Evolutionary conservation across 2,888 invertebrate species (phyloP).

Genomic region (Tipula lateralis): DNA sequence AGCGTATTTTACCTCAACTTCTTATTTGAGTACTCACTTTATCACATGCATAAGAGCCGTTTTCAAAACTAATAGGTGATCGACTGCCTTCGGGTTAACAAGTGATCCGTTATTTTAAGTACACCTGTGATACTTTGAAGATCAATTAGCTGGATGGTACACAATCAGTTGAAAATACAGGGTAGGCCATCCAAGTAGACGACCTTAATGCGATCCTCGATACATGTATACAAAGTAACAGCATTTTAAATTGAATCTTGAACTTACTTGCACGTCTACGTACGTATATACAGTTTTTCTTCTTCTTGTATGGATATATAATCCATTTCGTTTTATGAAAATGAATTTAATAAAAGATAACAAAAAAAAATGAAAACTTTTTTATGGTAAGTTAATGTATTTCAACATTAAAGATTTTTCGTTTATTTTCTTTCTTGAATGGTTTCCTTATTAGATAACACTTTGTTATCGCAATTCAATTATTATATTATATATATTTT

Average conservation of each 20-base stretch:
- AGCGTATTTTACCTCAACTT: no score
- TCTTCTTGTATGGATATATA: not conserved
- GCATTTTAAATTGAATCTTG: not conserved
- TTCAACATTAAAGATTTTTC: not conserved
- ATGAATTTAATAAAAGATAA: constrained; percentile 3
- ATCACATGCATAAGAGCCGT: no score
- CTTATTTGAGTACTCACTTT: no score
- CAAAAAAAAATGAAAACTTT: not conserved
- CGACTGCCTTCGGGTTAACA: no score
- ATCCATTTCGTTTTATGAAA: constrained; percentile 11
- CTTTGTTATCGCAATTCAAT: constrained; percentile 24
- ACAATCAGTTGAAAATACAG: no score
- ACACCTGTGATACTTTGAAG: no score
- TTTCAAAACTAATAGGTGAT: no score
- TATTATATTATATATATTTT: not conserved
- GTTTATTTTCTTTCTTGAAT: not conserved
- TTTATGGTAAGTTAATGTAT: not conserved
- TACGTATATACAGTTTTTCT: not conserved
- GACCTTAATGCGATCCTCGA: no score
- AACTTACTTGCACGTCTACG: not conserved
- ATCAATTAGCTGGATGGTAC: no score
- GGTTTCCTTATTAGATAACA: constrained; percentile 5
- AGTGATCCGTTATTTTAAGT: no score
- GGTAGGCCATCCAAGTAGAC: no score
- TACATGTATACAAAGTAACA: not conserved